Conservation (phyloP, 2,888 invertebrate genomes). For the Platycheirus rosarum region DNA sequence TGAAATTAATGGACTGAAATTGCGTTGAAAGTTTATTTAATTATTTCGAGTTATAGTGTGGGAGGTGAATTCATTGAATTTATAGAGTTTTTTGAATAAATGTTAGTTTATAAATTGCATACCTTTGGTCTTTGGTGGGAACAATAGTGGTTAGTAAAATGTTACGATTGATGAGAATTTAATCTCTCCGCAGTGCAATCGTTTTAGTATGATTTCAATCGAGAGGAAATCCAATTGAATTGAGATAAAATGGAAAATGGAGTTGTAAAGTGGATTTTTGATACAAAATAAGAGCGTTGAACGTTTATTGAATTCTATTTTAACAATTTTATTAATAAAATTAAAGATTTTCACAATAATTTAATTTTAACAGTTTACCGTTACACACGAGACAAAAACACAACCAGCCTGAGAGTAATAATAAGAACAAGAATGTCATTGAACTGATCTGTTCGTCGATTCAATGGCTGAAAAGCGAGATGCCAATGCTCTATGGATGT, state of each 20-base stretch:
- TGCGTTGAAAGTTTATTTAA: constrained; percentile 44
- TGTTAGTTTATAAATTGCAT: constrained; percentile 13
- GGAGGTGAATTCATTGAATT: neutral
- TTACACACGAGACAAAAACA: no score
- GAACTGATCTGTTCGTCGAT: no score
- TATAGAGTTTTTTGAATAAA: constrained; percentile 11
- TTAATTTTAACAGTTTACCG: no score
- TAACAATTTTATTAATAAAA: no score
- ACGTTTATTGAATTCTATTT: no score
- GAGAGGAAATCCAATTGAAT: neutral
- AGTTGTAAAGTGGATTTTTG: no score
- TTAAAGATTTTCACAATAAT: no score
- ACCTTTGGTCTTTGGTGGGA: constrained; percentile 9
- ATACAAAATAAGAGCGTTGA: no score
- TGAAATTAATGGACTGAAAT: constrained; percentile 54
- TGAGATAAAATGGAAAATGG: constrained; percentile 4
- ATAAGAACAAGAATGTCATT: no score
- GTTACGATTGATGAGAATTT: constrained; percentile 28
- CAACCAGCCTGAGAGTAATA: no score
- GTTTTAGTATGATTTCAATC: neutral
- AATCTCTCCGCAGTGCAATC: neutral
- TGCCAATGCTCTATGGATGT: no score
- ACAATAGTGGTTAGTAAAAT: neutral
- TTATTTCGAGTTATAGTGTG: constrained; percentile 14
- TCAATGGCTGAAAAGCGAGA: no score